Base-by-base conservation (phyloP, 2,113 vertebrate genomes). In the Lampris megalopsis region DNA sequence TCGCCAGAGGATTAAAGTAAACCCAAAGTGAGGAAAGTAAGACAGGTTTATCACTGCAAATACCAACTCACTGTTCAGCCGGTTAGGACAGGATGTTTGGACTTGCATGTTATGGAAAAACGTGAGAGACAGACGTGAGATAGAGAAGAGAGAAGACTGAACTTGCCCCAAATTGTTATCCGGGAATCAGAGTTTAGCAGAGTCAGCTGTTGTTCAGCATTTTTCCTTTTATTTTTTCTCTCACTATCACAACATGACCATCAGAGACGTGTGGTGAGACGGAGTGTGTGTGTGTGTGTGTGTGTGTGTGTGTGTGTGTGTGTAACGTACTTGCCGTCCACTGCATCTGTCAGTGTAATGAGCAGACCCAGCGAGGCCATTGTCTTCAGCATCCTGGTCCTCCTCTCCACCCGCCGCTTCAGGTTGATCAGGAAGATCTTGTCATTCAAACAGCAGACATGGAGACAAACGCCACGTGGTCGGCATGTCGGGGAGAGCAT, bases 361-460 rank as follows among this genome's bases (percentile, higher is more conserved):
- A 94, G 91, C 4, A 99, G 93, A 77, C 97, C 95, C 75, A 97
- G 94, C 3, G 95, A 93, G 0, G 94, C 91, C 54, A 99, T 90
- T 0, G 96, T 95, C 61, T 92, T 95, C 79, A 98, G 83, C 97
- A 99, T 99, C 82, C 97, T 91, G 78, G 94, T 95, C 75, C 97
- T 90, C 57, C 98, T 92, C 91, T 99, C 97, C 60, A 94, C 92
- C 4, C 98, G 94, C 1, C 97, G 95, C 79, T 97, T 98, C 79
- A 99, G 93, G 74, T 99, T 99, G 69, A 99, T 97, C 94, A 99
- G 93, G 88, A 96, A 98, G 83, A 98, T 93, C 97, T 99, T 85
- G 60, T 59, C 8, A 70, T 54, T 54, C 0, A n/a, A 38, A 70
- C 41, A 68, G 66, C 10, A 48, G 0, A 61, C 2, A 35, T 9